phyloP scores from a whole-genome alignment of 2,888 invertebrate genomes.

The Tetragnatha montana region DNA sequence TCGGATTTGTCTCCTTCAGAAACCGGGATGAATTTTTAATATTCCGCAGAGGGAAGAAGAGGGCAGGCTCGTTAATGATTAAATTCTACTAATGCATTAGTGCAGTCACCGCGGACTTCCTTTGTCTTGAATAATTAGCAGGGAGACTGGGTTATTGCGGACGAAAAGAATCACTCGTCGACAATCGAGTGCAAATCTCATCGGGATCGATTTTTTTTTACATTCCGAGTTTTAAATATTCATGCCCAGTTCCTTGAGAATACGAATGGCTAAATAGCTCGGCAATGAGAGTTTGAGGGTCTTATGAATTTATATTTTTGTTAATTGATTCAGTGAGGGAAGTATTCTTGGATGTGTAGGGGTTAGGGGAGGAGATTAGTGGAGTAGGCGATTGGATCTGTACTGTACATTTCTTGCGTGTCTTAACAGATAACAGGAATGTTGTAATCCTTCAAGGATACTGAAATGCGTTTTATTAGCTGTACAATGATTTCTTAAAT shows the following conservation, averaged over 20 bases:
- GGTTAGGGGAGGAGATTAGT: too few relatives aligned
- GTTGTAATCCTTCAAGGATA: too few relatives aligned
- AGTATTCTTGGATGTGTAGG: too few relatives aligned
- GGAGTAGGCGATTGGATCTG: too few relatives aligned
- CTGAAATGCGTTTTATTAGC: too few relatives aligned
- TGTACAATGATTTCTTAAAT: too few relatives aligned
- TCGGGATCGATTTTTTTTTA: not conserved
- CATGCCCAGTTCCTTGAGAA: not conserved
- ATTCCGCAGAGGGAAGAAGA: not conserved
- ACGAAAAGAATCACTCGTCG: not conserved
- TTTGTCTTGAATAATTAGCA: slow-evolving; percentile 43
- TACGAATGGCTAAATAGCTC: not conserved
- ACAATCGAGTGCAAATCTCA: not conserved
- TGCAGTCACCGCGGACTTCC: slow-evolving; percentile 3
- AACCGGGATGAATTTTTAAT: slow-evolving; percentile 25
- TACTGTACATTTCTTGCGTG: too few relatives aligned
- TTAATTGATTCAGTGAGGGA: too few relatives aligned
- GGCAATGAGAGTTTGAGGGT: not conserved
- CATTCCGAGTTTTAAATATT: not conserved
- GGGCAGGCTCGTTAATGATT: slow-evolving; percentile 29
- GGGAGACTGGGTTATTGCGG: not conserved
- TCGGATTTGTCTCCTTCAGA: slow-evolving; percentile 4
- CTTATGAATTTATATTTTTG: too few relatives aligned
- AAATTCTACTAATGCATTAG: slow-evolving; percentile 23
- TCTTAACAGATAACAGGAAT: too few relatives aligned